These are phyloP conservation scores for Deroptyus accipitrinus DNA, from an alignment of 2,113 vertebrate species.

Conservation along the genomic window DNA sequence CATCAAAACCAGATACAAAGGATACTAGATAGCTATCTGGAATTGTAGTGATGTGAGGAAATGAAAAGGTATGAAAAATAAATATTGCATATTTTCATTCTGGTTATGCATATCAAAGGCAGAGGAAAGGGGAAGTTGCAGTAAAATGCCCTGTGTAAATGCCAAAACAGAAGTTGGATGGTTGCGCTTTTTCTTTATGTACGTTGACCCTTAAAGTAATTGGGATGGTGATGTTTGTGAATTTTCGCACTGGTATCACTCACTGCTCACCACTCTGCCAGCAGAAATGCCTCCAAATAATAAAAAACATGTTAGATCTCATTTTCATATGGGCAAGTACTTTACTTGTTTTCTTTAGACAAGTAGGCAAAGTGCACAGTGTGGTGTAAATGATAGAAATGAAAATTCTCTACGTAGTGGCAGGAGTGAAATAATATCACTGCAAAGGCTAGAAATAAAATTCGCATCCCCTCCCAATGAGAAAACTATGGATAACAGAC, in stretches of 20 bases:
- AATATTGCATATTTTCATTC: background rate
- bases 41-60: constrained; percentile 4
- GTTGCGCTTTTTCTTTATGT: background rate
- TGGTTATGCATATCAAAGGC: background rate
- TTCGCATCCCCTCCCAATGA: rapidly evolving
- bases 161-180: background rate
- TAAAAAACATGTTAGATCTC: background rate
- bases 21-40: background rate
- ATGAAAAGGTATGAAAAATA: background rate
- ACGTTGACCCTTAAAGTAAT: background rate
- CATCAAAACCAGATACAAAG: background rate
- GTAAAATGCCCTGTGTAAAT: background rate
- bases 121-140: background rate
- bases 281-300: background rate
- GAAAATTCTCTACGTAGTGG: background rate
- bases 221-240: background rate
- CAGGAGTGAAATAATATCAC: background rate
- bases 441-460: background rate
- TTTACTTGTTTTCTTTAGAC: background rate
- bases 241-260: background rate
- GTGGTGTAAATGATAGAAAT: background rate
- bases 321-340: background rate
- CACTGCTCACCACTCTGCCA: background rate
- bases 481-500: background rate
- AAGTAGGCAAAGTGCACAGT: background rate